Evolutionary conservation across 2,113 vertebrate species (phyloP).

Genomic region (Bufo gargarizans): DNA sequence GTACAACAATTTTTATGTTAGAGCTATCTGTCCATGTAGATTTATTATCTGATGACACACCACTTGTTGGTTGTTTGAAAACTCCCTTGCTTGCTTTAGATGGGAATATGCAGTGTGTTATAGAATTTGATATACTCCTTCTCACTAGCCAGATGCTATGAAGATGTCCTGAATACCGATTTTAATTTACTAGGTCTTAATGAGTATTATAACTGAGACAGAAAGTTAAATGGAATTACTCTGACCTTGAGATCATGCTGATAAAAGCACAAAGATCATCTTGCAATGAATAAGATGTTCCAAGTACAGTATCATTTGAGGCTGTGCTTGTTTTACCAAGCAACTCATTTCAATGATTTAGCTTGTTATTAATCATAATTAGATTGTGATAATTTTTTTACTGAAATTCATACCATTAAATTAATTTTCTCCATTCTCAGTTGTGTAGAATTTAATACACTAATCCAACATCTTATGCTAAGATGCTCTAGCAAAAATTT

Average conservation of each 20-base stretch:
- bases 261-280: slow-evolving; percentile 45
- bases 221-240: slow-evolving; percentile 42
- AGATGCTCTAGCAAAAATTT: too few relatives aligned
- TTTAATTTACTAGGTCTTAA: slow-evolving; percentile 30
- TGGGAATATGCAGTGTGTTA: neutral
- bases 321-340: slow-evolving; percentile 33
- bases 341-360: slow-evolving; percentile 38
- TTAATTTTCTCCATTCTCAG: slow-evolving; percentile 2
- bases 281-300: slow-evolving; percentile 31
- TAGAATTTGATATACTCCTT: neutral
- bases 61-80: neutral
- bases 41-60: neutral
- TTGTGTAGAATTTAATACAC: neutral
- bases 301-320: slow-evolving; percentile 22
- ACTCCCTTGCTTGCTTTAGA: neutral
- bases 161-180: slow-evolving; percentile 34
- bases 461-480: neutral
- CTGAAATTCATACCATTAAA: slow-evolving; percentile 1
- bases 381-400: slow-evolving; percentile 25
- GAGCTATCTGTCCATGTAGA: neutral
- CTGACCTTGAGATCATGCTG: slow-evolving; percentile 43
- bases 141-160: slow-evolving; percentile 31
- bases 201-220: slow-evolving; percentile 38
- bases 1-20: neutral
- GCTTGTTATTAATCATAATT: slow-evolving; percentile 37